Base-by-base conservation (phyloP, 2,888 invertebrate species). In the Chrysolina haemoptera region DNA sequence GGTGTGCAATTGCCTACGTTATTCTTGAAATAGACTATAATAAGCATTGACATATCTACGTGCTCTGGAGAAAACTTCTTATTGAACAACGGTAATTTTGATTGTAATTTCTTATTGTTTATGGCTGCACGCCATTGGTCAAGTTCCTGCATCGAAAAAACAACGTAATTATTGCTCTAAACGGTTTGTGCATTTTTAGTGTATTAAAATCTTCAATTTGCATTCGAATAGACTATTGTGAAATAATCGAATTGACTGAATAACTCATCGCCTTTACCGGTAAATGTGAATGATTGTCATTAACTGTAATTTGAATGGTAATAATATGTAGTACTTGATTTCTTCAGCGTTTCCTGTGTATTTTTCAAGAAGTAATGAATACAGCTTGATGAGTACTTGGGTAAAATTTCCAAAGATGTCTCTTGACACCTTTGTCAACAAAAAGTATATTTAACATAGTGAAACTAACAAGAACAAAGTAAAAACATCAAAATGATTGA, bases 251-350 rank as follows among this genome's bases (percentile, higher is more conserved):
- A 27, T 27, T n/a, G 1, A n/a, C 59, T 14, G n/a, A n/a, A 59
- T 59, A 35, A 35, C 59, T 59, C 35, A 35, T 27, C 53, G 11
- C 11, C 18, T 20, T 10, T 20, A 53, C 20, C 11, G 55, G 22
- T n/a, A 27, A 14, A 27, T 8, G 35, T n/a, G n/a, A 35, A n/a
- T n/a, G n/a, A 59, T 9, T 35, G 59, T 27, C 14, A 14, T 59
- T 53, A 59, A 59, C 59, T 14, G 59, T 59, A n/a, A 5, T 59
- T n/a, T 59, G 59, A 59, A 12, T 18, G 53, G 20, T n/a, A n/a
- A n/a, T n/a, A n/a, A n/a, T n/a, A n/a, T n/a, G n/a, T n/a, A n/a
- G n/a, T 22, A 20, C 53, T 53, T 18, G 53, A 22, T 53, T 43
- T 53, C 53, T 53, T 53, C 20, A 12, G 18, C 20, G 53, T 53